Percentiles rank a stretch among this genome's conserved stretches.
These are phyloP conservation scores for Nycteola revayana DNA, from an alignment of 2,888 invertebrate species.

Conservation along the genomic window DNA sequence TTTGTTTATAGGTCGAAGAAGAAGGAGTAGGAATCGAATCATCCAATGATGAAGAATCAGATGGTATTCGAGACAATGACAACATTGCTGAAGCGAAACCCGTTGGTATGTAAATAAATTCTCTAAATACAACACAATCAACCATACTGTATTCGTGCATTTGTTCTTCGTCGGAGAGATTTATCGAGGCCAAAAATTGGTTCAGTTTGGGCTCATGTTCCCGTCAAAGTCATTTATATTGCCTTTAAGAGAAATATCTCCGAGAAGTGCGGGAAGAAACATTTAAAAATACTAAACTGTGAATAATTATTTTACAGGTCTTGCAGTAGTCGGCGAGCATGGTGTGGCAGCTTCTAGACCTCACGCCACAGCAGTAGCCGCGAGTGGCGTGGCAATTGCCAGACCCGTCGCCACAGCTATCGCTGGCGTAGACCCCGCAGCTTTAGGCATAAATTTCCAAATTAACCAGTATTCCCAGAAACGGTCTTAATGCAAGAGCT, in stretches of 20 bases:
- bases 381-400: constrained; percentile 86
- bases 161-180: no score
- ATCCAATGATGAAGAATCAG: constrained; percentile 61
- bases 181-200: no score
- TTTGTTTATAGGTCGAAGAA: constrained; percentile 58
- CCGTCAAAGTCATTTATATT: no score
- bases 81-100: constrained; percentile 90
- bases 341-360: constrained; percentile 89
- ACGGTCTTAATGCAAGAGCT: no score
- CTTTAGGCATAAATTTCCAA: constrained; percentile 49
- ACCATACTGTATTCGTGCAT: no score
- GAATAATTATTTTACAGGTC: constrained; percentile 65
- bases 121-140: no score
- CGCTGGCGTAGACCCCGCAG: constrained; percentile 84
- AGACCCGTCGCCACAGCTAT: constrained; percentile 88
- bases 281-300: no score
- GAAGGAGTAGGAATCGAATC: constrained; percentile 65
- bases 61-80: constrained; percentile 39
- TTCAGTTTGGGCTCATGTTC: no score
- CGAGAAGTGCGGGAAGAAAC: no score
- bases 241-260: no score
- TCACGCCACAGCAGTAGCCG: constrained; percentile 86
- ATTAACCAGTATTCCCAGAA: no score
- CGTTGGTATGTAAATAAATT: constrained; percentile 79
- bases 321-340: constrained; percentile 83